These are phyloP conservation scores for Antheraea mylitta DNA, from an alignment of 1,140 invertebrate species.

Conservation along the genomic window DNA sequence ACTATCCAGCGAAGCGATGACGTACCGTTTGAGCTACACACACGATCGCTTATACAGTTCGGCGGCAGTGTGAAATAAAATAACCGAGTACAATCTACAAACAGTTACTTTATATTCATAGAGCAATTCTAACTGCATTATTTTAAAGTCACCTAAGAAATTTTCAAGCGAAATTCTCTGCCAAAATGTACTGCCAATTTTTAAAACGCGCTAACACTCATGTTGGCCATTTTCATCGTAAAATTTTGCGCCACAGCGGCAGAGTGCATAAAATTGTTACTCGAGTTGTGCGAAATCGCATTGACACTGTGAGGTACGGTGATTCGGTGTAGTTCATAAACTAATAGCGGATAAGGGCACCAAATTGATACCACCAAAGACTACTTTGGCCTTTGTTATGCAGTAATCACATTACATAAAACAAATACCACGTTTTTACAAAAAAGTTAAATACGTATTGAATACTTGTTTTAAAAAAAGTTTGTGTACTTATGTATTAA, in stretches of 20 bases:
- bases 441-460: too few relatives aligned
- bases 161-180: background rate
- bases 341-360: background rate
- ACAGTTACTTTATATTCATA: background rate
- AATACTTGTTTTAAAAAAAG: too few relatives aligned
- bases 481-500: too few relatives aligned
- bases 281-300: slow-evolving; percentile 1
- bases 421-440: too few relatives aligned
- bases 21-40: too few relatives aligned
- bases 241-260: background rate
- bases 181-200: background rate
- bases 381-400: too few relatives aligned
- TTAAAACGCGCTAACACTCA: background rate
- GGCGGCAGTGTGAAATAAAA: too few relatives aligned
- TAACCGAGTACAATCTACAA: too few relatives aligned
- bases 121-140: background rate
- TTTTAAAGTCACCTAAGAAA: background rate
- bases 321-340: background rate
- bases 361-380: background rate
- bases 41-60: too few relatives aligned
- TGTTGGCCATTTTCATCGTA: background rate
- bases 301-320: background rate
- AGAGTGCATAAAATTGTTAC: slow-evolving; percentile 4
- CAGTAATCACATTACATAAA: too few relatives aligned
- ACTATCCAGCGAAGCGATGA: too few relatives aligned